A percentile compares a stretch with the other conserved stretches of the same genome.
These are phyloP conservation scores for Eulemur rufifrons DNA, from an alignment of 2,113 vertebrate genomes.

Conservation along the genomic window DNA sequence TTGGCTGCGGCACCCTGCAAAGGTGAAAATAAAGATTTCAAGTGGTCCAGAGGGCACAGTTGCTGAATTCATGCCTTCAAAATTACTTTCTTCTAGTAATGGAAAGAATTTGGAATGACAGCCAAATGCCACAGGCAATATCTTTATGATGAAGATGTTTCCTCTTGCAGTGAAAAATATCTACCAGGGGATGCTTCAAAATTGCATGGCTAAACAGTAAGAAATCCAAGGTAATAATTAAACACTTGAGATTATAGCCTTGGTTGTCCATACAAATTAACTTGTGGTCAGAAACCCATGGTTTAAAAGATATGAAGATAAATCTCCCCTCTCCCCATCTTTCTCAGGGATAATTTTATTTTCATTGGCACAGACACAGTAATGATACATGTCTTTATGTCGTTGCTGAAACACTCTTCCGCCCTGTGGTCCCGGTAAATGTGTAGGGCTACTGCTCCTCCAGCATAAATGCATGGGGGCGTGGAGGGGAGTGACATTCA, in stretches of 20 bases:
- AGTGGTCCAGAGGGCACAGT: not conserved
- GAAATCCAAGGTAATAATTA: not conserved
- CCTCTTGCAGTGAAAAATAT: not conserved
- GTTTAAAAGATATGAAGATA: not conserved
- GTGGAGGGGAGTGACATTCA: not conserved
- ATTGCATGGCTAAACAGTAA: not conserved
- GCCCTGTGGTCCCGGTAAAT: not conserved
- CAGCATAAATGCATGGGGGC: not conserved
- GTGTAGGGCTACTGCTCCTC: not conserved
- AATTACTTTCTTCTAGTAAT: not conserved
- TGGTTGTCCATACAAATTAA: not conserved
- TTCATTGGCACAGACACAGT: not conserved
- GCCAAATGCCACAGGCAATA: not conserved
- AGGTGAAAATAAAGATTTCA: constrained; percentile 1
- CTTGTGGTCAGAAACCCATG: not conserved
- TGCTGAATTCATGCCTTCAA: not conserved
- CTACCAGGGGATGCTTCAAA: not conserved
- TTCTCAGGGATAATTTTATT: not conserved
- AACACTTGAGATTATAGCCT: not conserved
- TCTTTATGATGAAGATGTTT: constrained; percentile 26
- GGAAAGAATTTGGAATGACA: not conserved
- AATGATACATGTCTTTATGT: not conserved
- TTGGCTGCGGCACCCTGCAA: constrained; percentile 96
- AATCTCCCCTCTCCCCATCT: too few relatives aligned
- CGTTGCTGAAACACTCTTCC: not conserved